These are phyloP conservation scores for Percina caprodes DNA, from an alignment of 2,113 vertebrate genomes.

Conservation along the genomic window DNA sequence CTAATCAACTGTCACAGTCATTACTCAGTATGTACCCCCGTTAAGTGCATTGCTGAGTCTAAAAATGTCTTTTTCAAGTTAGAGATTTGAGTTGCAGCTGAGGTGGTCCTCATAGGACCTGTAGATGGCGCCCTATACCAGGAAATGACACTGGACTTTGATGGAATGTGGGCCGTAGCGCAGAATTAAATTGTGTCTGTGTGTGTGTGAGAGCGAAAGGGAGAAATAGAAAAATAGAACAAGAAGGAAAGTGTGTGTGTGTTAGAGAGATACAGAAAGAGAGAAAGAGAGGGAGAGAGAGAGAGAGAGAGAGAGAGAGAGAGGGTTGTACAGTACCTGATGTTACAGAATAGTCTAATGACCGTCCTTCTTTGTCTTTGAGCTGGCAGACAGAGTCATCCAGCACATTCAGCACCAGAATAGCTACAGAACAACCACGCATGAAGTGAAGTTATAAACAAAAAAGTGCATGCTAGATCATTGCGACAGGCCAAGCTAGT, in stretches of 20 bases:
- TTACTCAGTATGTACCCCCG: constrained; percentile 2
- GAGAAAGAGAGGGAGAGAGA: constrained; percentile 19
- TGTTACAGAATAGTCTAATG: constrained; percentile 80
- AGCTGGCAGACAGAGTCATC: constrained; percentile 79
- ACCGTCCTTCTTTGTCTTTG: constrained; percentile 84
- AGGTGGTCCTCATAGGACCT: constrained; percentile 21
- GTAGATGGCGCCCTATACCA: constrained; percentile 77
- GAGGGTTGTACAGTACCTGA: constrained; percentile 71
- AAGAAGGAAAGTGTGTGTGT: constrained; percentile 53
- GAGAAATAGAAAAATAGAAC: constrained; percentile 68
- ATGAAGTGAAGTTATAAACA: constrained; percentile 79
- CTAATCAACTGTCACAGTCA: constrained; percentile 6
- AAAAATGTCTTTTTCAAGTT: constrained; percentile 17
- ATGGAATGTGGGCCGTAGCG: constrained; percentile 52
- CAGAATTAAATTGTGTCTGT: constrained; percentile 43
- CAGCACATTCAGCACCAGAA: constrained; percentile 79
- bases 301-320: constrained; percentile 35
- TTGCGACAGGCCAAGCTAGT: constrained; percentile 39
- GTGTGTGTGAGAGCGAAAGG: background rate
- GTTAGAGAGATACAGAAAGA: constrained; percentile 27
- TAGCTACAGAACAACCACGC: constrained; percentile 72
- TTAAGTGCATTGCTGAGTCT: constrained; percentile 6
- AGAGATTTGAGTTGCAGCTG: constrained; percentile 6
- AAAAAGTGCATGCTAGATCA: constrained; percentile 74
- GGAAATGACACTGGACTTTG: constrained; percentile 57